These are phyloP conservation scores for Acyrthosiphon pisum DNA, from an alignment of 1,140 invertebrate genomes.

Conservation along the genomic window DNA sequence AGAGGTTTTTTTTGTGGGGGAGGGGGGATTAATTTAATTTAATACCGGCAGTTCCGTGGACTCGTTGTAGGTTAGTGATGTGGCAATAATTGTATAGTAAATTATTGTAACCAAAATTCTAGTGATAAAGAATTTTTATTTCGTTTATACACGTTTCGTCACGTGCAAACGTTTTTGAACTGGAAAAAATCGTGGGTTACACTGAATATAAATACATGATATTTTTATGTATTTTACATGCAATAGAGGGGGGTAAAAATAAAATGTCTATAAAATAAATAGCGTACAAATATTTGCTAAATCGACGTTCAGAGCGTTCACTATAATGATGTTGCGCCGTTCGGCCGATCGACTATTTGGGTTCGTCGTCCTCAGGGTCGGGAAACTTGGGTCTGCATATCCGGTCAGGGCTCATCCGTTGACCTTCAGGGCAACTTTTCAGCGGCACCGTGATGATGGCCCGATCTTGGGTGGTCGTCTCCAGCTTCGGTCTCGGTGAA, in stretches of 20 bases:
- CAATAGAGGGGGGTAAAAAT: background rate
- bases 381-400: background rate
- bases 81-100: background rate
- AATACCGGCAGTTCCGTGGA: background rate
- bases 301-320: background rate
- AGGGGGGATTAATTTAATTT: background rate
- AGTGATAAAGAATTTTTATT: background rate
- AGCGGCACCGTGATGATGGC: background rate
- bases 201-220: background rate
- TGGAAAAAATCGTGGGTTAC: background rate
- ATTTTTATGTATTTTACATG: background rate
- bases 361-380: background rate
- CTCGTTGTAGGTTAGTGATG: background rate
- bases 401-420: conserved; percentile 33
- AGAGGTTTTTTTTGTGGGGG: background rate
- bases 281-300: background rate
- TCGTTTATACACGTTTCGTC: background rate
- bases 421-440: background rate
- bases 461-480: background rate
- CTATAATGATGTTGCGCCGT: background rate
- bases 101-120: background rate
- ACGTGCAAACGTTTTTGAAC: background rate
- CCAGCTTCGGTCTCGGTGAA: background rate
- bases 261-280: background rate
- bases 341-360: background rate